A percentile compares a stretch with the other conserved stretches of the same genome.
Conservation (phyloP, 2,113 vertebrate genomes). For the Chitala chitala region DNA sequence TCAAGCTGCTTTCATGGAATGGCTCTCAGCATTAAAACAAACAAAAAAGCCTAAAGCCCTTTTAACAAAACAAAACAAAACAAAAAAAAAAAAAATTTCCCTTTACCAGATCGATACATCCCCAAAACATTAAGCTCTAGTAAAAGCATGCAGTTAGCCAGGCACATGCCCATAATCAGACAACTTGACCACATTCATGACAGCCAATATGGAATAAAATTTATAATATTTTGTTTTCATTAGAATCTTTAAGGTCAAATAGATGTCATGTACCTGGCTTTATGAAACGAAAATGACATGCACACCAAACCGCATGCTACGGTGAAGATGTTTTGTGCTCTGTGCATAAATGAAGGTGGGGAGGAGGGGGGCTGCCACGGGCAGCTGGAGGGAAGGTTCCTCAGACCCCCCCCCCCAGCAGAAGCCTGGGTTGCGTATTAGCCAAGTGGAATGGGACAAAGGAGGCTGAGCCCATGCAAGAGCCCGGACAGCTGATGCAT, state of each 20-base stretch:
- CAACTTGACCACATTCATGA: background rate
- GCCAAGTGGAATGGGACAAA: too few species aligned
- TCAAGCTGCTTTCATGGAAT: constrained; percentile 87
- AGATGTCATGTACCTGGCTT: constrained; percentile 12
- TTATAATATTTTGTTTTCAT: background rate
- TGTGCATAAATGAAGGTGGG: background rate
- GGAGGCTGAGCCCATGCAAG: too few species aligned
- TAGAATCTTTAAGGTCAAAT: background rate
- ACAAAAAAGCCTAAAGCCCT: constrained; percentile 21
- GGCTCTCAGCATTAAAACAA: constrained; percentile 71
- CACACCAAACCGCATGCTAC: too few species aligned
- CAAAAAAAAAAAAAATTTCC: background rate
- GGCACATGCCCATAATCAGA: constrained; percentile 13
- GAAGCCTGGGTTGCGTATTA: too few species aligned
- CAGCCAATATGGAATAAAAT: too few species aligned
- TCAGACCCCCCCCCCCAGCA: too few species aligned
- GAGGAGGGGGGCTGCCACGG: background rate
- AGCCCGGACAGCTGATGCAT: too few species aligned
- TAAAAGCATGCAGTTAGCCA: constrained; percentile 45
- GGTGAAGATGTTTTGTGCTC: background rate
- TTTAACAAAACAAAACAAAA: constrained; percentile 18
- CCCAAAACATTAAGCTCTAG: constrained; percentile 24
- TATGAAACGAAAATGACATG: background rate
- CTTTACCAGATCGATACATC: constrained; percentile 13
- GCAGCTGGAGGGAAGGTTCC: background rate